Conservation (phyloP, 2,113 vertebrate species). For the Myotis davidii region DNA sequence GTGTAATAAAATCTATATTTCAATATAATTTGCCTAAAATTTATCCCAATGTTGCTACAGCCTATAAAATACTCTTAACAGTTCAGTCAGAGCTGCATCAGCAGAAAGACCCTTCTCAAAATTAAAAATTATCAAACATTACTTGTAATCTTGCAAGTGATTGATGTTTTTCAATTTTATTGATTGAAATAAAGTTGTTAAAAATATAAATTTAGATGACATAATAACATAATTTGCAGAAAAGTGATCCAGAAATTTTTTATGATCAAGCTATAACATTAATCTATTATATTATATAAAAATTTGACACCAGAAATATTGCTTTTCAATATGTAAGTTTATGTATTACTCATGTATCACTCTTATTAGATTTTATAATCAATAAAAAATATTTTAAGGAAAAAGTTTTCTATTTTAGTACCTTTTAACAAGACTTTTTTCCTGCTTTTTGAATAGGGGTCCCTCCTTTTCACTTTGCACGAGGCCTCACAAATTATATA, state of each 20-base stretch:
- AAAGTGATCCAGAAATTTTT: neutral
- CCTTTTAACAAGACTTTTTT: neutral
- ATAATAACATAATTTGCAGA: neutral
- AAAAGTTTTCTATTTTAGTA: neutral
- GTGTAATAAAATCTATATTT: slow-evolving; percentile 42
- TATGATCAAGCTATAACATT: neutral
- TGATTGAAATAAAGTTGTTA: slow-evolving; percentile 39
- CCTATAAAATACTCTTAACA: neutral
- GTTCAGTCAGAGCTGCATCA: neutral
- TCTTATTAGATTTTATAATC: neutral
- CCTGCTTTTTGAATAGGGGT: neutral
- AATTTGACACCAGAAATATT: neutral
- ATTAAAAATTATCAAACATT: slow-evolving; percentile 7
- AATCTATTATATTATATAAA: neutral
- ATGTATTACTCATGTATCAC: neutral
- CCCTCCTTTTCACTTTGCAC: neutral
- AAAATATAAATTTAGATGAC: neutral
- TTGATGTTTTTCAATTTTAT: neutral
- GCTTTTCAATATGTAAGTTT: neutral
- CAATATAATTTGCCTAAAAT: slow-evolving; percentile 29
- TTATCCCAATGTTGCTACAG: neutral
- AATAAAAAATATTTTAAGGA: neutral
- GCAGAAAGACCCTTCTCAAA: neutral
- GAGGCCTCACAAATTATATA: neutral
- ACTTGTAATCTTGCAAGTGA: neutral